phyloP scores from a whole-genome alignment of 1,140 invertebrate species.

The Monochamus saltuarius region DNA sequence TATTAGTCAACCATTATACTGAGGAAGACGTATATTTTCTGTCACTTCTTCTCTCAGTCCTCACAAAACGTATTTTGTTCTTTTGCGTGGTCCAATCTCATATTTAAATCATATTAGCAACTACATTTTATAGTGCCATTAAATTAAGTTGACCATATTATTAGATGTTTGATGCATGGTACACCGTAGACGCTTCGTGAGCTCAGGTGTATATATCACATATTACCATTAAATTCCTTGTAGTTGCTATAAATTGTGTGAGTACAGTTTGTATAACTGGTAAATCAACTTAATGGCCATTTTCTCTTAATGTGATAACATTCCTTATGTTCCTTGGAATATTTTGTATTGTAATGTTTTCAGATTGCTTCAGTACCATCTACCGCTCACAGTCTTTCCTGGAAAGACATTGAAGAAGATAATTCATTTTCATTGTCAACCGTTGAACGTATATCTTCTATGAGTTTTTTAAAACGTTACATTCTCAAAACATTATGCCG shows the following conservation, averaged over 20 bases:
- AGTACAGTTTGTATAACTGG: slow-evolving; percentile 35
- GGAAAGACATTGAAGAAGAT: slow-evolving; percentile 5
- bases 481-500: not conserved
- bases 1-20: too few species aligned
- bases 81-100: too few species aligned
- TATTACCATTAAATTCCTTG: slow-evolving; percentile 39
- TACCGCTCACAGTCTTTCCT: not conserved
- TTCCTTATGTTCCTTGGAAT: slow-evolving; percentile 30
- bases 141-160: slow-evolving; percentile 6
- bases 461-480: too few species aligned
- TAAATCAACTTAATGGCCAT: slow-evolving; percentile 40
- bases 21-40: too few species aligned
- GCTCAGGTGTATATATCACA: slow-evolving; percentile 38
- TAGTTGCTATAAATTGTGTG: slow-evolving; percentile 35
- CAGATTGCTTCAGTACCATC: not conserved
- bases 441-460: slow-evolving; percentile 1
- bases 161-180: slow-evolving; percentile 24
- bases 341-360: slow-evolving; percentile 31
- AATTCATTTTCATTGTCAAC: slow-evolving; percentile 16
- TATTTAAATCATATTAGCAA: slow-evolving; percentile 9
- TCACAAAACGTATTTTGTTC: too few species aligned
- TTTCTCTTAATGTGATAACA: slow-evolving; percentile 35
- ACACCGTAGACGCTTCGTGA: slow-evolving; percentile 23
- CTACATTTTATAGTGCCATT: slow-evolving; percentile 21
- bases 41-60: too few species aligned